phyloP scores from a whole-genome alignment of 1,140 invertebrate species.

The Anagrus nilaparvatae region DNA sequence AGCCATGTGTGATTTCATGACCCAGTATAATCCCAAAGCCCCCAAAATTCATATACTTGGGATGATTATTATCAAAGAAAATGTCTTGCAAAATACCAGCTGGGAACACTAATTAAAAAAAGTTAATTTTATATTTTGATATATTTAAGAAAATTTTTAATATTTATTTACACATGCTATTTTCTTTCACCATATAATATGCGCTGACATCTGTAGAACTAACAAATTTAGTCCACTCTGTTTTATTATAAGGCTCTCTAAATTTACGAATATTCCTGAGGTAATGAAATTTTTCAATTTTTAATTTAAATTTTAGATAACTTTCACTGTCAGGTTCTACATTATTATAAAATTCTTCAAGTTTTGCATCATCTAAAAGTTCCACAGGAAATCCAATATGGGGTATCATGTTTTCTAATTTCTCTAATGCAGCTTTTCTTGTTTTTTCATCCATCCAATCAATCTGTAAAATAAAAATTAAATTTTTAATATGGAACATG shows the following conservation, averaged over 20 bases:
- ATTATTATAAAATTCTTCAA: constrained; percentile 45
- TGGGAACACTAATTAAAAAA: constrained; percentile 57
- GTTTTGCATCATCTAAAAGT: constrained; percentile 42
- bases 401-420: constrained; percentile 44
- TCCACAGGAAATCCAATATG: constrained; percentile 52
- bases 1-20: constrained; percentile 47
- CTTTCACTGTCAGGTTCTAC: constrained; percentile 44
- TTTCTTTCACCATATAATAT: constrained; percentile 55
- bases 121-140: too few species aligned
- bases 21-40: constrained; percentile 62
- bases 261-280: constrained; percentile 49
- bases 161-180: constrained; percentile 50
- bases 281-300: constrained; percentile 50
- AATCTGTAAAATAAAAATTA: constrained; percentile 25
- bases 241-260: constrained; percentile 53
- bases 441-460: constrained; percentile 65
- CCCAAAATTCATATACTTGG: constrained; percentile 66
- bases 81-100: constrained; percentile 65
- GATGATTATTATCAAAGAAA: constrained; percentile 58
- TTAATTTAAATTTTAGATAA: constrained; percentile 49
- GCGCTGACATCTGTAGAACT: constrained; percentile 58
- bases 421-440: constrained; percentile 44
- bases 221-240: constrained; percentile 55
- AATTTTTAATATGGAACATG: too few species aligned
- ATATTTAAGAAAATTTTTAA: too few species aligned